Base-by-base conservation (phyloP, 1,140 invertebrate species). In the Maniola jurtina region DNA sequence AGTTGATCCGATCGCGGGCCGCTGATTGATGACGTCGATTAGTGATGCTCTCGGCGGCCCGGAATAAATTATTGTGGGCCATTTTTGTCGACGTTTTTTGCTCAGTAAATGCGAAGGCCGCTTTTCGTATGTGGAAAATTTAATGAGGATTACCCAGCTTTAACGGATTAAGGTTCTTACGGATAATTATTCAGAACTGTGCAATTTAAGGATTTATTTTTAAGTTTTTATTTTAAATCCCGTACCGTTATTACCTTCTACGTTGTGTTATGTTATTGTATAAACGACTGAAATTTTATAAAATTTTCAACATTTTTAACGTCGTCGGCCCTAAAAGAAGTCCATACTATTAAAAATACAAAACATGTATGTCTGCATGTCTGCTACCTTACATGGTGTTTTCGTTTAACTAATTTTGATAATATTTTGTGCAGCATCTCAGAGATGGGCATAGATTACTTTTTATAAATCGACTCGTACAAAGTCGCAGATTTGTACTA, bases 21-120 rank as follows among this genome's bases (percentile, higher is more conserved):
- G 80, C 83, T 89, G 86, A 89, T 89, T 87, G 86, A 89, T 89
- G 86, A 87, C 79, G 77, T 78, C 84, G 86, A 89, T 89, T 89
- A 89, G 86, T 85, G 86, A 86, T 85, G 84, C 79, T 83, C 81
- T 79, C 78, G 78, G 77, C 78, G 75, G 72, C 75, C 77, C 73
- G 74, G 83, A 87, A 87, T 89, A 89, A 86, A 86, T 87, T 57
- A 57, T 57, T 89, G 80, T 84, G 79, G 80, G 79, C 72, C 75
- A 72, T 84, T 67, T 67, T 67, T 67, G 55, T 57, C 34, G 34
- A 61, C 40, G 58, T 61, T 87, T 84, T 81, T 85, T 83, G 77
- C 77, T 74, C 73, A 56, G 67, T 71, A 68, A 68, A 74, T 70
- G 68, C 72, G 57, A 69, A 57, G 62, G 63, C 62, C 66, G 67